A percentile compares a stretch with the other conserved stretches of the same genome.
Conservation (phyloP, 2,888 invertebrate species). For the Dolomedes plantarius region DNA sequence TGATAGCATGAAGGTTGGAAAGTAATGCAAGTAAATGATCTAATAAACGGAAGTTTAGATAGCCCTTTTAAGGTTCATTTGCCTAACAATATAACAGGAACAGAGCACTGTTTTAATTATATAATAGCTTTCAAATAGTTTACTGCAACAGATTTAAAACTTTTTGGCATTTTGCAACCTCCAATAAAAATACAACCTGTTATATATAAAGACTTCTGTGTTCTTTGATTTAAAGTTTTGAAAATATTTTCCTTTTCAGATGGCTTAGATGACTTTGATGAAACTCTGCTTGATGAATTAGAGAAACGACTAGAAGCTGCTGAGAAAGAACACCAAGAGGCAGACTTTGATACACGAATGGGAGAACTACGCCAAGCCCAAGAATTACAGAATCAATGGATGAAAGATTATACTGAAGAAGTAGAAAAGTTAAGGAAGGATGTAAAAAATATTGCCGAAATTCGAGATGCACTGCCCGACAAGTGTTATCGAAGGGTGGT, state of each 20-base stretch:
- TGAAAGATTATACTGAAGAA: constrained; percentile 88
- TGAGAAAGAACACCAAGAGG: constrained; percentile 83
- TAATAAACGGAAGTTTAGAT: too few relatives aligned
- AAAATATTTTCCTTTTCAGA: constrained; percentile 77
- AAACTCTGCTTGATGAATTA: constrained; percentile 76
- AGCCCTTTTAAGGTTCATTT: too few relatives aligned
- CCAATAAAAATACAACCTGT: too few relatives aligned
- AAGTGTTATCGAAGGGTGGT: constrained; percentile 81
- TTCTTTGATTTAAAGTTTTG: too few relatives aligned
- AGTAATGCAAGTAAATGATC: too few relatives aligned
- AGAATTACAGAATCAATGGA: constrained; percentile 83
- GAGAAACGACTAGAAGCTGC: constrained; percentile 84
- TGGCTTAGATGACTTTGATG: constrained; percentile 75
- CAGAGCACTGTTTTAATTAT: too few relatives aligned
- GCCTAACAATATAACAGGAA: too few relatives aligned
- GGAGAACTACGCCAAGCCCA: constrained; percentile 84
- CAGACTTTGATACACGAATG: constrained; percentile 86
- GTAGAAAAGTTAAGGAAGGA: constrained; percentile 83
- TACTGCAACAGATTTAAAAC: too few relatives aligned
- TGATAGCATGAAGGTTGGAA: too few relatives aligned
- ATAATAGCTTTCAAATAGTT: too few relatives aligned
- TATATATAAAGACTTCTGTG: too few relatives aligned
- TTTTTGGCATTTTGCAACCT: too few relatives aligned
- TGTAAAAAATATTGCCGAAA: constrained; percentile 88
- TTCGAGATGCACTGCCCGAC: constrained; percentile 86